Conservation (phyloP, 2,113 vertebrate genomes). For the Noturus placidus region DNA sequence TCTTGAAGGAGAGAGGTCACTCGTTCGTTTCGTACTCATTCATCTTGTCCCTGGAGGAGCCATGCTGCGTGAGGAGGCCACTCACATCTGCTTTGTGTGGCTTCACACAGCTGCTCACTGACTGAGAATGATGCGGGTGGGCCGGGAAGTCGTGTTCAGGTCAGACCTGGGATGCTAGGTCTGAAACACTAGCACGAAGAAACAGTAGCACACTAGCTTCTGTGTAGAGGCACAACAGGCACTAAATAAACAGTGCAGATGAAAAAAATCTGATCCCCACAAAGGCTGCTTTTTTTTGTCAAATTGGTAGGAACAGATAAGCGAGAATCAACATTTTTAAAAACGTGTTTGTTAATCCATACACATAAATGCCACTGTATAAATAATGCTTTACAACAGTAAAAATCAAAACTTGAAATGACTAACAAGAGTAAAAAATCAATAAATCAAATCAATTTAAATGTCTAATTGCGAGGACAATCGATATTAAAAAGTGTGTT, state of each 20-base stretch:
- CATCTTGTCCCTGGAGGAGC: conserved; percentile 44
- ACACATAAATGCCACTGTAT: background rate
- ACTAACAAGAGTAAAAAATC: background rate
- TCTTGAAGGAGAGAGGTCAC: conserved; percentile 56
- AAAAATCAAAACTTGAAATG: background rate
- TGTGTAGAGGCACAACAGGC: background rate
- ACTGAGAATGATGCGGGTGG: conserved; percentile 55
- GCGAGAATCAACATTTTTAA: background rate
- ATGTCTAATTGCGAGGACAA: background rate
- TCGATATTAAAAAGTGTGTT: background rate
- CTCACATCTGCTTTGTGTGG: conserved; percentile 30
- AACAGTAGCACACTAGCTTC: conserved; percentile 3
- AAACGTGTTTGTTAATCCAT: background rate
- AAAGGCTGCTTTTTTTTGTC: background rate
- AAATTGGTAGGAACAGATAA: background rate
- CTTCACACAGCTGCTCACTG: conserved; percentile 52
- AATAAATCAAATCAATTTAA: background rate
- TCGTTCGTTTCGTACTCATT: conserved; percentile 46
- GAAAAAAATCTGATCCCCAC: background rate
- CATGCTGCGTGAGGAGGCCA: conserved; percentile 14
- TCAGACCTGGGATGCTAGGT: conserved; percentile 28
- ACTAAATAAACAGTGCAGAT: background rate
- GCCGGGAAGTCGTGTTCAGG: conserved; percentile 37
- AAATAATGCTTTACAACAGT: background rate
- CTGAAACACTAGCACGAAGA: conserved; percentile 1